phyloP scores from a whole-genome alignment of 2,888 invertebrate genomes.

The Hyposoter didymator region DNA sequence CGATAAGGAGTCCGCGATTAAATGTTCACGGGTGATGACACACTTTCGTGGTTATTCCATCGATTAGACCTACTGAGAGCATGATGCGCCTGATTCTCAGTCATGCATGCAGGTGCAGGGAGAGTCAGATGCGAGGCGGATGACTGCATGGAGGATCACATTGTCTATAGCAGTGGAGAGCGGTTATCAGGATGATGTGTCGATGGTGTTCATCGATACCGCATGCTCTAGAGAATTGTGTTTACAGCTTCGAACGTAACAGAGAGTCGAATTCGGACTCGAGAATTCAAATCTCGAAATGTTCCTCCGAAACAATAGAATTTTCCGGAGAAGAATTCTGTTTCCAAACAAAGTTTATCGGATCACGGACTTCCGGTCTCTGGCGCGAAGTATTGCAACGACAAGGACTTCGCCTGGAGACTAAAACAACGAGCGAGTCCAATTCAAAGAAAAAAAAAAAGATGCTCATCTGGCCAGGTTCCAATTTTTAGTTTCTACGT shows the following conservation, averaged over 20 bases:
- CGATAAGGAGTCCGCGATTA: conserved; percentile 66
- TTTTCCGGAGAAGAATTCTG: not conserved
- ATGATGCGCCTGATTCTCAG: not conserved
- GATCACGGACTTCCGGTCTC: not conserved
- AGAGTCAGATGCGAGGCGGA: conserved; percentile 1
- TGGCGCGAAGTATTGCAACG: conserved; percentile 58
- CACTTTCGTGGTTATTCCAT: conserved; percentile 43
- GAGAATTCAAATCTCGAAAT: too few species aligned
- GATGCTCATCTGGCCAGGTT: conserved; percentile 66
- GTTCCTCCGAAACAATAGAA: not conserved
- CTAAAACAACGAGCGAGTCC: conserved; percentile 57
- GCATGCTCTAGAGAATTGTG: not conserved
- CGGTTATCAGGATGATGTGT: conserved; percentile 52
- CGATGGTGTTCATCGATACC: conserved; percentile 33
- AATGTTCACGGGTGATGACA: conserved; percentile 63
- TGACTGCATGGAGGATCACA: conserved; percentile 37
- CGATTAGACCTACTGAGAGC: conserved; percentile 15
- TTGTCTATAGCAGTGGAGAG: conserved; percentile 60
- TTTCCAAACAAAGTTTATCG: not conserved
- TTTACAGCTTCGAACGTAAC: not conserved
- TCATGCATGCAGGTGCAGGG: not conserved
- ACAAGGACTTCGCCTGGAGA: conserved; percentile 66
- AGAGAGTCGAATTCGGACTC: not conserved
- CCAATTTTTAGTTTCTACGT: conserved; percentile 62
- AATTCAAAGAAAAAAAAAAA: conserved; percentile 48